Evolutionary conservation across 2,113 vertebrate species (phyloP).

Genomic region (Nyctibius bracteatus): DNA sequence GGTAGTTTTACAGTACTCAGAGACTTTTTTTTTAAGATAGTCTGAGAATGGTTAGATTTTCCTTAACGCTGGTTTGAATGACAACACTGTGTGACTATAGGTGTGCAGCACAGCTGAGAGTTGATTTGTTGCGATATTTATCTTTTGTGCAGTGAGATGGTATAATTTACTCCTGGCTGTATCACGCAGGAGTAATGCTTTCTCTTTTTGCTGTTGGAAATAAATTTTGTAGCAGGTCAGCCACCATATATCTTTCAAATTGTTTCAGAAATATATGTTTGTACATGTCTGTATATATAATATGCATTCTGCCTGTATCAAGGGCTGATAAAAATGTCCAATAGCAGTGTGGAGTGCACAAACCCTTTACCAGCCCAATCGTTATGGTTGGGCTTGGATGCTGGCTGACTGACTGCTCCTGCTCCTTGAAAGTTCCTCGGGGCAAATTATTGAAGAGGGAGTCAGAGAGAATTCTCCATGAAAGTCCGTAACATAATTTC

Average conservation of each 20-base stretch:
- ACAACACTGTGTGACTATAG: not conserved
- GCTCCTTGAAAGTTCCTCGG: not conserved
- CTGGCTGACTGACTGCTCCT: not conserved
- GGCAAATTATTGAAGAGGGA: not conserved
- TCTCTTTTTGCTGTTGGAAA: not conserved
- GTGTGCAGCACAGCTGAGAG: not conserved
- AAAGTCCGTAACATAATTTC: not conserved
- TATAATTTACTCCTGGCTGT: not conserved
- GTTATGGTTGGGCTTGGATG: accelerated
- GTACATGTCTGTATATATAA: not conserved
- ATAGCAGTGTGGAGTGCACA: no score
- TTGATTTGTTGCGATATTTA: not conserved
- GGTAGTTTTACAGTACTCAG: not conserved
- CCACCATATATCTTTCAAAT: not conserved
- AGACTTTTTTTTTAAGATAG: not conserved
- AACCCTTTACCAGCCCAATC: not conserved
- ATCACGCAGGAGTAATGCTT: not conserved
- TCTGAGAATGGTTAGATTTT: not conserved
- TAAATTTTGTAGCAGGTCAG: not conserved
- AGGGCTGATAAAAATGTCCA: not conserved
- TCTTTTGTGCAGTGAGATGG: not conserved
- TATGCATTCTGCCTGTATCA: not conserved
- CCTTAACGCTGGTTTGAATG: not conserved
- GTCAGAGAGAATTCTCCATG: not conserved
- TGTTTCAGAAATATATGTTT: not conserved